These are phyloP conservation scores for Ametastegia equiseti DNA, from an alignment of 2,888 invertebrate genomes.

Conservation along the genomic window DNA sequence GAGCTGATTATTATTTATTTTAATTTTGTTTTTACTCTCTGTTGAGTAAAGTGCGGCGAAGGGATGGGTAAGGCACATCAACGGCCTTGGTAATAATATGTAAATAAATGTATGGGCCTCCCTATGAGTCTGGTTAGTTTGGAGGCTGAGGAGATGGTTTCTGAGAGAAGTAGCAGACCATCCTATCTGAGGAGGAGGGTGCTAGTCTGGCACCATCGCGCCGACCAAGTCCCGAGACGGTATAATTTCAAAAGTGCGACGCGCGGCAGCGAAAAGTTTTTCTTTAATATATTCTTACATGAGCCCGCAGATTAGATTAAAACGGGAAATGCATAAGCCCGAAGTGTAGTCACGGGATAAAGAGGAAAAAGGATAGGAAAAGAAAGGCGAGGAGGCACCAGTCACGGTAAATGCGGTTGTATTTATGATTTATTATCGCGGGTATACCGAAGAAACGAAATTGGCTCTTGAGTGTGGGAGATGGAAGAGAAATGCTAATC, in stretches of 20 bases:
- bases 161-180: constrained; percentile 35
- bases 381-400: constrained; percentile 51
- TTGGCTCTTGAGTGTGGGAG: constrained; percentile 33
- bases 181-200: constrained; percentile 48
- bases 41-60: neutral
- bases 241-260: constrained; percentile 71
- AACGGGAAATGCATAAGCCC: constrained; percentile 71
- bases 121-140: constrained; percentile 45
- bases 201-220: constrained; percentile 36
- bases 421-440: constrained; percentile 71
- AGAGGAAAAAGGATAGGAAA: constrained; percentile 50
- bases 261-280: constrained; percentile 69
- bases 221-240: constrained; percentile 57
- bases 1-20: neutral
- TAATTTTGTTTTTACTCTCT: neutral
- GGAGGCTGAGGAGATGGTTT: constrained; percentile 19
- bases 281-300: constrained; percentile 75
- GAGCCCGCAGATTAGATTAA: constrained; percentile 74
- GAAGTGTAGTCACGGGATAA: constrained; percentile 33
- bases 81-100: constrained; percentile 63
- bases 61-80: neutral
- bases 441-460: constrained; percentile 19
- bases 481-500: constrained; percentile 54
- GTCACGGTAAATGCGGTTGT: constrained; percentile 63
- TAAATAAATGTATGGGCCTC: constrained; percentile 68